Conservation (phyloP, 2,888 invertebrate species). For the Drosophila crucigera region DNA sequence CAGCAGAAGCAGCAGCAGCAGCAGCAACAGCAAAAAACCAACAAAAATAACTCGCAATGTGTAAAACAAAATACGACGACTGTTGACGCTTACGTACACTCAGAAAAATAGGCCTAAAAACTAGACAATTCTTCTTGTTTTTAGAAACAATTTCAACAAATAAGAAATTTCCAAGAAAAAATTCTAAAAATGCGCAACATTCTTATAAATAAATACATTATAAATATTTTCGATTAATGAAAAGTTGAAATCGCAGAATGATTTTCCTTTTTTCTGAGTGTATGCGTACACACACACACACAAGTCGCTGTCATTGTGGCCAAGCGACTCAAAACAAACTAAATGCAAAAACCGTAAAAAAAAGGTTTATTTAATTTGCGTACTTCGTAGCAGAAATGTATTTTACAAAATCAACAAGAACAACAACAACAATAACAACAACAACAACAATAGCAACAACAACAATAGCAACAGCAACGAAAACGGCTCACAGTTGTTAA, state of each 20-base stretch:
- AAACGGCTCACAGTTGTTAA: constrained; percentile 5
- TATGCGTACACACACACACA: constrained; percentile 10
- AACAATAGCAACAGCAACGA: constrained; percentile 12
- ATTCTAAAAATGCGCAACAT: no score
- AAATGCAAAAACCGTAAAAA: constrained; percentile 16
- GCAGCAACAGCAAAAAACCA: constrained; percentile 22
- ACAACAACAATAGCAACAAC: neutral
- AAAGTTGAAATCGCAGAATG: neutral
- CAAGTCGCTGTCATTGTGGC: constrained; percentile 24
- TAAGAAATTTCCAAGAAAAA: neutral
- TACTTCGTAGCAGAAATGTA: constrained; percentile 27
- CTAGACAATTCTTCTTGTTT: neutral
- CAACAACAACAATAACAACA: constrained; percentile 1
- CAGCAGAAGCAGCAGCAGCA: constrained; percentile 25
- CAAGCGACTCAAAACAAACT: constrained; percentile 47
- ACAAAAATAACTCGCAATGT: constrained; percentile 39
- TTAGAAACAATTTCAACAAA: neutral
- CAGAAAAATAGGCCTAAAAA: neutral
- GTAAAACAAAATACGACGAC: constrained; percentile 54
- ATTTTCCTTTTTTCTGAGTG: neutral
- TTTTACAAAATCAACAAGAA: neutral
- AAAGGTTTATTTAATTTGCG: constrained; percentile 59
- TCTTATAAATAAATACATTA: no score
- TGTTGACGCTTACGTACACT: constrained; percentile 18
- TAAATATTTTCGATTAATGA: neutral